These are phyloP conservation scores for Thereva nobilitata DNA, from an alignment of 2,888 invertebrate genomes.

Conservation along the genomic window DNA sequence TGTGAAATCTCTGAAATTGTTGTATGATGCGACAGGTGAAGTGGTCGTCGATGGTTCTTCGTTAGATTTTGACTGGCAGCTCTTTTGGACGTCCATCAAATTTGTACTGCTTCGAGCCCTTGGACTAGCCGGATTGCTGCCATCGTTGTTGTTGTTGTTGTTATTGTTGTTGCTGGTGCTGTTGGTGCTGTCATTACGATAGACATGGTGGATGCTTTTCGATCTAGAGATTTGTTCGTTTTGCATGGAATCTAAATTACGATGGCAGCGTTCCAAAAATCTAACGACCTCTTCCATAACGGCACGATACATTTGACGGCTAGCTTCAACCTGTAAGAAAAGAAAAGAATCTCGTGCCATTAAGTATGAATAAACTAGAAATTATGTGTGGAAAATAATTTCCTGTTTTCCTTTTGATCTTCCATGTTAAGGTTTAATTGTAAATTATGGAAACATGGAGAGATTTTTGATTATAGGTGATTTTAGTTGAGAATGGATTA, in stretches of 20 bases:
- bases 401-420: neutral
- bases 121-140: constrained; percentile 24
- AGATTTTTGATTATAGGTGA: too few species aligned
- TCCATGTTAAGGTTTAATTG: too few species aligned
- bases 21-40: constrained; percentile 53
- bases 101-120: constrained; percentile 56
- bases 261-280: constrained; percentile 67
- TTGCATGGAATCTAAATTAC: constrained; percentile 57
- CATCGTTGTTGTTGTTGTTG: neutral
- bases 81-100: constrained; percentile 47
- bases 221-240: constrained; percentile 56
- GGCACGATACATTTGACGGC: constrained; percentile 70
- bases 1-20: constrained; percentile 63
- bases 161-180: constrained; percentile 34
- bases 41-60: constrained; percentile 34
- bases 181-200: constrained; percentile 46
- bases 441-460: too few species aligned
- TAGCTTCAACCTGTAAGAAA: constrained; percentile 64
- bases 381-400: neutral
- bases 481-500: too few species aligned
- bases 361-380: too few species aligned
- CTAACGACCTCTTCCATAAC: constrained; percentile 70
- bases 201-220: constrained; percentile 57
- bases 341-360: neutral
- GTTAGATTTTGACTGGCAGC: constrained; percentile 42